Base-by-base conservation (phyloP, 1,140 invertebrate species). In the Octopus bimaculoides region DNA sequence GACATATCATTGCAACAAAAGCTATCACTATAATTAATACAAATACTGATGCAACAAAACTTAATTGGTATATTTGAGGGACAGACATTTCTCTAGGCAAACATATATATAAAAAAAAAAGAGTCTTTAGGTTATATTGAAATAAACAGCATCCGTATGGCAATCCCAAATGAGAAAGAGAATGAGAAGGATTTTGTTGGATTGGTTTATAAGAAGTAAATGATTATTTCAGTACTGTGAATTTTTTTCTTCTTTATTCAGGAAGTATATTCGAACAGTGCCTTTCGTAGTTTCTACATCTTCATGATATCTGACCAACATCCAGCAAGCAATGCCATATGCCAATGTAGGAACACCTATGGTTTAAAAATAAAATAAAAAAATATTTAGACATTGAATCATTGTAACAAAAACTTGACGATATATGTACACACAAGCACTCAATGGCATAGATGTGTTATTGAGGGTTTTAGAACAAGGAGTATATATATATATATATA, bases 291-390 rank as follows among this genome's bases (percentile, higher is more conserved):
- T 95, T 79, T 92, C 84, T 12, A 97, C 95, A 66, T 92, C 90
- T 92, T 98, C 96, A 82, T 91, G 90, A 87, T 96, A 94, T 83
- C 91, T 93, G 83, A 97, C 96, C 74, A 98, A 89, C 84, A 93
- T 93, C 81, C 92, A 94, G 12, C 96, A 96, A 66, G 94, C 95
- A 81, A 97, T 89, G 82, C 97, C 97, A 92, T 98, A 98, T 52
- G 95, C 93, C 77, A 98, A 89, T 86, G 95, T 96, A 78, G 96
- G 96, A 84, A 98, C 92, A 86, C 96, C 96, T 97, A 75, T 20
- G n/a, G 4, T 54, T n/a, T n/a, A 26, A 75, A 12, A 77, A 77
- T 54, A 79, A 52, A 54, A 52, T 14, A 78, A 75, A 75, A 73
- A 78, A 69, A 52, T 71, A 75, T 20, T 54, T 54, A 75, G 20